phyloP scores from a whole-genome alignment of 2,888 invertebrate genomes.

The Syrphus vitripennis region DNA sequence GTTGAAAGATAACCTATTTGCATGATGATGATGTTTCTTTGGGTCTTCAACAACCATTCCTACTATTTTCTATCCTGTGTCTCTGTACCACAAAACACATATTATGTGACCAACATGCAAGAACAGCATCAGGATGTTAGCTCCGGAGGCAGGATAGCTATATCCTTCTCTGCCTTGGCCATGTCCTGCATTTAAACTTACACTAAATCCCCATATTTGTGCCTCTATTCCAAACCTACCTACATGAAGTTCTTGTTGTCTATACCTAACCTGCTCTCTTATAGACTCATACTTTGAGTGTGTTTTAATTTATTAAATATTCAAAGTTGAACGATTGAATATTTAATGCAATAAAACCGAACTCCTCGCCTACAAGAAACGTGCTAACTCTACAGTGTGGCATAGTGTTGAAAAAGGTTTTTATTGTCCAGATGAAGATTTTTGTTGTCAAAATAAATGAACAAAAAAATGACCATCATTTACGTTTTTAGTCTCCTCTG shows the following conservation, averaged over 20 bases:
- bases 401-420: conserved; percentile 24
- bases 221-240: neutral
- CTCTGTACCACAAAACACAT: conserved; percentile 12
- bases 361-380: conserved; percentile 9
- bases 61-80: neutral
- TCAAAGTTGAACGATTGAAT: conserved; percentile 65
- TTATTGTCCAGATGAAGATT: conserved; percentile 6
- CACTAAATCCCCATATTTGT: neutral
- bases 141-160: neutral
- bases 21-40: conserved; percentile 24
- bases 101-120: conserved; percentile 63
- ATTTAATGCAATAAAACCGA: conserved; percentile 53
- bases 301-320: conserved; percentile 57
- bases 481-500: neutral
- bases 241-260: neutral
- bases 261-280: no score
- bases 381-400: conserved; percentile 27
- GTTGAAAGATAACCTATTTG: conserved; percentile 28
- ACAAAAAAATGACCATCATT: neutral
- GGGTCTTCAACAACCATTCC: neutral
- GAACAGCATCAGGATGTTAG: conserved; percentile 7
- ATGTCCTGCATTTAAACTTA: neutral
- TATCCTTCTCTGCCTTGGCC: neutral
- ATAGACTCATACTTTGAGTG: neutral
- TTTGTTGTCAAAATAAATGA: neutral